Evolutionary conservation across 2,797 vertebrate genomes (phyloP).

Genomic region (Heterohyrax brucei): DNA sequence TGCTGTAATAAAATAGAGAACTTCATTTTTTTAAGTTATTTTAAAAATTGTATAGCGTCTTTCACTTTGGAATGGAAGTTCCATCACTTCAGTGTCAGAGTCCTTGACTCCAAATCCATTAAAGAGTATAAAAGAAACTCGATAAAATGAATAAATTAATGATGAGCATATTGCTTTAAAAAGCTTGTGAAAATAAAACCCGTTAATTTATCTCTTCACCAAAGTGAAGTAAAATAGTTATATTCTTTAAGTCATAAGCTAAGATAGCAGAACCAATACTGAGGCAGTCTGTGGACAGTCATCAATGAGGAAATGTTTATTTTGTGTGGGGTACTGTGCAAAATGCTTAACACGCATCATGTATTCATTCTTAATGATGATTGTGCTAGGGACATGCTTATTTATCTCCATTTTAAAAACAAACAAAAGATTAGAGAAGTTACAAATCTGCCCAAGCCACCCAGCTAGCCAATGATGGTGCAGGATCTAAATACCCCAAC

Average conservation of each 20-base stretch:
- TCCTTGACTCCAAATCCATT: background rate
- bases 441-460: background rate
- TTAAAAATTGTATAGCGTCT: conserved; percentile 3
- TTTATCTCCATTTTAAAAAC: conserved; percentile 9
- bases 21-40: background rate
- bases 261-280: background rate
- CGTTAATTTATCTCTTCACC: conserved; percentile 34
- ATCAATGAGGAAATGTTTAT: conserved; percentile 51
- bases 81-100: conserved; percentile 10
- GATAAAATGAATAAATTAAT: conserved; percentile 32
- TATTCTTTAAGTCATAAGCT: conserved; percentile 48
- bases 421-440: background rate
- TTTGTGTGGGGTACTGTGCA: background rate
- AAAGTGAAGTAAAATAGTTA: conserved; percentile 53
- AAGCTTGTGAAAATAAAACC: conserved; percentile 66
- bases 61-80: conserved; percentile 67
- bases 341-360: background rate
- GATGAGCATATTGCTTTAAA: conserved; percentile 60
- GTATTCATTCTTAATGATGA: background rate
- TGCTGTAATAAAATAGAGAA: background rate
- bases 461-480: background rate
- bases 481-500: background rate
- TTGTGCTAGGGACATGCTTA: background rate
- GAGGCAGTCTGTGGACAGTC: background rate
- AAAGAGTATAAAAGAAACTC: background rate